Conservation (phyloP, 2,797 vertebrate genomes). For the Hybognathus amarus region DNA sequence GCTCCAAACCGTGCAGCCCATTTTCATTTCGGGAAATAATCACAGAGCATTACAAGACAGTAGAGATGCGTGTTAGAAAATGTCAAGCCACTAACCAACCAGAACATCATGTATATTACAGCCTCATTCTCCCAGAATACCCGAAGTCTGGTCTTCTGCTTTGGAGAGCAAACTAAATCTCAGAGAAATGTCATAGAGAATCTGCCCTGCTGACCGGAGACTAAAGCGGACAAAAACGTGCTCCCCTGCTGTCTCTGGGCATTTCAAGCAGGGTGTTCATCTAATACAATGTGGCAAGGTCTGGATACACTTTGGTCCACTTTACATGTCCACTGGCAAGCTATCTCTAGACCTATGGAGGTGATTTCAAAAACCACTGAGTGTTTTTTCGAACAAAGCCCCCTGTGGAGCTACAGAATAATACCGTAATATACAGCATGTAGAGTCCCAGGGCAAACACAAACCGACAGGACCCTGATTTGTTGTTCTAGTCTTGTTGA, state of each 20-base stretch:
- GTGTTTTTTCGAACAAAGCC: neutral
- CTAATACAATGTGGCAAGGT: constrained; percentile 39
- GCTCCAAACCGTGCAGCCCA: neutral
- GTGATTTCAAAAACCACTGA: constrained; percentile 41
- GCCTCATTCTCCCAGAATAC: neutral
- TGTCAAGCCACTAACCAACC: constrained; percentile 27
- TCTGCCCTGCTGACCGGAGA: constrained; percentile 65
- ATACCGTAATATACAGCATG: constrained; percentile 54
- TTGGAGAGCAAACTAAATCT: constrained; percentile 17
- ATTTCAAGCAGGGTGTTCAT: constrained; percentile 20
- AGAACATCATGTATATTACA: constrained; percentile 32
- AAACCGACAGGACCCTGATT: constrained; percentile 58
- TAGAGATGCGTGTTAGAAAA: constrained; percentile 14
- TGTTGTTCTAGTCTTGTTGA: constrained; percentile 63
- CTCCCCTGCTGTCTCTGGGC: neutral
- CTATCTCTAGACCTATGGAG: constrained; percentile 57
- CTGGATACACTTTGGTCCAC: constrained; percentile 49
- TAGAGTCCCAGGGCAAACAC: constrained; percentile 57
- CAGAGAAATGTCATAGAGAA: constrained; percentile 61
- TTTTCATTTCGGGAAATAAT: neutral
- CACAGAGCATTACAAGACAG: constrained; percentile 23
- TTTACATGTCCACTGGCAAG: constrained; percentile 63
- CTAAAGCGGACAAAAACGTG: constrained; percentile 60
- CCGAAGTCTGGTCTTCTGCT: neutral
- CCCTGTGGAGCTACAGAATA: constrained; percentile 48